Percentiles rank a stretch among this genome's conserved stretches.
Evolutionary conservation across 1,140 invertebrate genomes (phyloP).

Genomic region (Magallana angulata): DNA sequence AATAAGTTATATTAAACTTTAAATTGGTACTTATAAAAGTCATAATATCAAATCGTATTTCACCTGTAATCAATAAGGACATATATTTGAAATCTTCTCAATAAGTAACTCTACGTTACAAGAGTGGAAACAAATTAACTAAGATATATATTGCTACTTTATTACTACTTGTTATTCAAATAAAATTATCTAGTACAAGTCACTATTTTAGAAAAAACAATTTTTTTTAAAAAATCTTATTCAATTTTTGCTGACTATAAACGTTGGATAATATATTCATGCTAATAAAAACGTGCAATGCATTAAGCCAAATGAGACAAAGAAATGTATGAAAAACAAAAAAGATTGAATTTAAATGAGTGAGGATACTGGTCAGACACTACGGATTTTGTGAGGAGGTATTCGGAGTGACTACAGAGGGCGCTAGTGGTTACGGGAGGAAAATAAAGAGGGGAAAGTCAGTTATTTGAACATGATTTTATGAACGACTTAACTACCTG

Average conservation of each 20-base stretch:
- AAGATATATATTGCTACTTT: no score
- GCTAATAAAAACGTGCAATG: not conserved
- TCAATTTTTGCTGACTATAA: not conserved
- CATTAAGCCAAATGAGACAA: not conserved
- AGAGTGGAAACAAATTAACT: no score
- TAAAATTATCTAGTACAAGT: not conserved
- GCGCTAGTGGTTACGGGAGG: not conserved
- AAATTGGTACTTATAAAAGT: no score
- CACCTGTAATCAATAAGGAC: no score
- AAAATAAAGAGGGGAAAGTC: not conserved
- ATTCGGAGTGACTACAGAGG: not conserved
- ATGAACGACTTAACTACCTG: conserved; percentile 49
- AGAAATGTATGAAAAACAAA: conserved; percentile 32
- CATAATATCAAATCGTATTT: no score
- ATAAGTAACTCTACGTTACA: no score
- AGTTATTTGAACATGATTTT: not conserved
- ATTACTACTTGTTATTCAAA: no score
- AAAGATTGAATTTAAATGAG: conserved; percentile 36
- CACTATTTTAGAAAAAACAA: not conserved
- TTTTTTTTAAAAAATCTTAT: not conserved
- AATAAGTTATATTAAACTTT: no score
- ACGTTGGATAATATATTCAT: not conserved
- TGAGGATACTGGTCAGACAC: not conserved
- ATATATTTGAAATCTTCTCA: no score
- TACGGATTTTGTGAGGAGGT: not conserved